Base-by-base conservation (phyloP, 2,113 vertebrate genomes). In the Cisticola juncidis region DNA sequence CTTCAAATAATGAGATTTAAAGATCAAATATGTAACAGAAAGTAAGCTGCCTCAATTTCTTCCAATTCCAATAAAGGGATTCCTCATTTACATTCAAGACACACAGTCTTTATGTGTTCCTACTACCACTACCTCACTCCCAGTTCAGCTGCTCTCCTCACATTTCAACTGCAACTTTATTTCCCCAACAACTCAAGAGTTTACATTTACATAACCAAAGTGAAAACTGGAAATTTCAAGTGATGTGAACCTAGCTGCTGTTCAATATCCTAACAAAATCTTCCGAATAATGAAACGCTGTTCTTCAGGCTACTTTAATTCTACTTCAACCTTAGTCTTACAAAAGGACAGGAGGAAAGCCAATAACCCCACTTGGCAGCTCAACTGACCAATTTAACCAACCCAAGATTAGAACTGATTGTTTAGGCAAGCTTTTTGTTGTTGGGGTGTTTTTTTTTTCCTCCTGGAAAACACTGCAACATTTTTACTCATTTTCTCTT, bases 401-500 rank as follows among this genome's bases (percentile, higher is more conserved):
- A 85, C 10, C 50, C 50, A 88, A 79, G 42, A 82, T 83, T 73
- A 94, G 71, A 94, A 69, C 35, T 50, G 51, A 94, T 56, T 66
- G 81, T 90, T 80, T 38, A 66, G 56, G 38, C 1, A 35, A 42
- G 22, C 45, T 64, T 53, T 94, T 54, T 66, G 38, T 21, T 78
- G 24, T 53, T 51, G 47, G 7, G 6, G 2, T 51, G 28, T 6
- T 6, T 0, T 10, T 42, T 29, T 53, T 82, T 80, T 7, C 2
- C 28, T 79, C 33, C 47, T 77, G 29, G 51, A 92, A 93, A 88
- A 86, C 50, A 72, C 0, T 66, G 72, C 38, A 90, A 80, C 42
- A 40, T 86, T 92, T 92, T 86, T 62, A 86, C 47, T 82, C 31
- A 61, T 79, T 82, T 91, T 93, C 53, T 94, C 86, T 90, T 88